phyloP scores from a whole-genome alignment of 2,113 vertebrate genomes.

The Furnarius figulus region DNA sequence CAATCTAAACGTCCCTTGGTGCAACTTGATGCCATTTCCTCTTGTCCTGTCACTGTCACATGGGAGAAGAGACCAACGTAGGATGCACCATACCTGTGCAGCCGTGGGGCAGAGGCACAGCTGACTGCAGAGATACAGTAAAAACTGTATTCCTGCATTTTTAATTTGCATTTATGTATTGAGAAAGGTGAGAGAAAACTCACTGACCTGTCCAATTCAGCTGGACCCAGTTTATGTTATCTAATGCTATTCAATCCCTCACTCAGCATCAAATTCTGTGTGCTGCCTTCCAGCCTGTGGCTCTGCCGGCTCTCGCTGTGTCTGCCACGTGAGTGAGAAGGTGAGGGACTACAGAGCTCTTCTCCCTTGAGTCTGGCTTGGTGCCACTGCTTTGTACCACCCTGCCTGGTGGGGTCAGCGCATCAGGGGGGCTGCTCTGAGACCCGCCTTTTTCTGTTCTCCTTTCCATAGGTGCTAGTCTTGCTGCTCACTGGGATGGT shows the following conservation, averaged over 20 bases:
- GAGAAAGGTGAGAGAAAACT: neutral
- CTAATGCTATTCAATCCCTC: neutral
- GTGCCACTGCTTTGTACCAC: neutral
- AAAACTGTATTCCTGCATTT: neutral
- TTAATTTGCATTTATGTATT: neutral
- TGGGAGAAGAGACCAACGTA: neutral
- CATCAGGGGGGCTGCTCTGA: rapidly evolving
- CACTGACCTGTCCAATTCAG: neutral
- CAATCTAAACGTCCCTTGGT: neutral
- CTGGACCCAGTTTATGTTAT: neutral
- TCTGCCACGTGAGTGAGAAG: neutral
- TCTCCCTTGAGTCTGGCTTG: neutral
- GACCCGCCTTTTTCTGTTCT: neutral
- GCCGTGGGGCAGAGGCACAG: rapidly evolving
- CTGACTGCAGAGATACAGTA: neutral
- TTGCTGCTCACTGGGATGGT: neutral
- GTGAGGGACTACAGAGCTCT: neutral
- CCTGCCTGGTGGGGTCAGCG: rapidly evolving
- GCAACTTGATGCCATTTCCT: neutral
- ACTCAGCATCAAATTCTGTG: neutral
- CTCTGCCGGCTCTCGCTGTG: rapidly evolving
- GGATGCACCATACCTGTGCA: neutral
- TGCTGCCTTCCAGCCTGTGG: rapidly evolving
- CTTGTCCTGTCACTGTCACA: neutral
- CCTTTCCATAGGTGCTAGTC: neutral